phyloP scores from a whole-genome alignment of 2,888 invertebrate species.

The Strigamia maritima region DNA sequence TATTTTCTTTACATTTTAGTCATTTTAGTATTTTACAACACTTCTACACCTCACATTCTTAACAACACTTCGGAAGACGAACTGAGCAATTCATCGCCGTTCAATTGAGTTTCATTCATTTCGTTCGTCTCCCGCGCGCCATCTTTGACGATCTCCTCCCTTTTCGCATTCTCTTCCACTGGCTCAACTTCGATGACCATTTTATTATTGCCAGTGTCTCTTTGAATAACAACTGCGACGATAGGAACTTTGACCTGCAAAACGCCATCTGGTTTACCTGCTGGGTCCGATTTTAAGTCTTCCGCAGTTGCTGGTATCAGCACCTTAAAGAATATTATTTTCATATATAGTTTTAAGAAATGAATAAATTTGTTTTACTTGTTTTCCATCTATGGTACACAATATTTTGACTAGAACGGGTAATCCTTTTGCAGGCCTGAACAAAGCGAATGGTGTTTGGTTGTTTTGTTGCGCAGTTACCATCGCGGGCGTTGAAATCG shows the following conservation, averaged over 20 bases:
- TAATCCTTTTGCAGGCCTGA: slow-evolving; percentile 64
- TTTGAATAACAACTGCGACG: slow-evolving; percentile 62
- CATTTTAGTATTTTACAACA: too few species aligned
- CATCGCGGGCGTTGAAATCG: slow-evolving; percentile 70
- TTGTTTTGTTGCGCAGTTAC: slow-evolving; percentile 62
- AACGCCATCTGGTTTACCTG: slow-evolving; percentile 43
- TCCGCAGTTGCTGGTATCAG: slow-evolving; percentile 69
- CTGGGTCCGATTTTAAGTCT: slow-evolving; percentile 56
- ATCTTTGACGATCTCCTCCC: not conserved
- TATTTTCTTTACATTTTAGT: too few species aligned
- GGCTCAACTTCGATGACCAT: slow-evolving; percentile 53
- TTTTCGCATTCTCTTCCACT: slow-evolving; percentile 5
- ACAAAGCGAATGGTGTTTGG: slow-evolving; percentile 68
- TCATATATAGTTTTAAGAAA: not conserved
- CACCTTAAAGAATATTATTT: slow-evolving; percentile 55
- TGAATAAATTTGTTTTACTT: slow-evolving; percentile 50
- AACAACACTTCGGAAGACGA: not conserved
- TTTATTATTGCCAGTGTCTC: slow-evolving; percentile 57
- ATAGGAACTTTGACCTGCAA: slow-evolving; percentile 56
- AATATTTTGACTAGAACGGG: slow-evolving; percentile 68
- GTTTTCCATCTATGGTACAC: slow-evolving; percentile 58
- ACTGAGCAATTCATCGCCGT: not conserved
- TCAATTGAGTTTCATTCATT: not conserved
- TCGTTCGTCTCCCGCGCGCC: not conserved
- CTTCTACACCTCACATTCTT: not conserved